phyloP scores from a whole-genome alignment of 2,888 invertebrate genomes.

The Panorpa germanica region DNA sequence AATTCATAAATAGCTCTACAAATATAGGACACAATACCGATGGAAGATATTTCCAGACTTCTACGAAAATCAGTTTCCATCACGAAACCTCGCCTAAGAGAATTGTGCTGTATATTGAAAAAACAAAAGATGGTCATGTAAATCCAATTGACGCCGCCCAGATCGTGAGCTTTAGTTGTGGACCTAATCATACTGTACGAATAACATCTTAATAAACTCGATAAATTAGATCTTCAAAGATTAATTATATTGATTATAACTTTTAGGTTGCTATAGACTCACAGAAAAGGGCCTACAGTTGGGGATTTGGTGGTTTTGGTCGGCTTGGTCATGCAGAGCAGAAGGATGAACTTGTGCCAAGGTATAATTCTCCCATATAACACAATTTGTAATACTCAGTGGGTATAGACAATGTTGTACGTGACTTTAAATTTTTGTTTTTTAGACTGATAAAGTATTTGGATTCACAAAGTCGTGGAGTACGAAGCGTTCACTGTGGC shows the following conservation, averaged over 20 bases:
- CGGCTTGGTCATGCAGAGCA: constrained; percentile 84
- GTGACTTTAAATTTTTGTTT: not conserved
- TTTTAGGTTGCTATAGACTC: constrained; percentile 66
- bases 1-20: not conserved
- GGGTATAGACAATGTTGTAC: constrained; percentile 18
- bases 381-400: constrained; percentile 1
- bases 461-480: constrained; percentile 68
- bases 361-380: constrained; percentile 15
- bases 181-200: constrained; percentile 73
- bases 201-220: constrained; percentile 1
- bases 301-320: constrained; percentile 94
- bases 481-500: constrained; percentile 65
- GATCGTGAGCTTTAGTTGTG: constrained; percentile 80
- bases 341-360: constrained; percentile 74
- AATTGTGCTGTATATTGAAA: constrained; percentile 72
- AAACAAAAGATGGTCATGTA: constrained; percentile 69
- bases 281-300: constrained; percentile 75
- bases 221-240: not conserved
- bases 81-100: constrained; percentile 72
- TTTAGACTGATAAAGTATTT: constrained; percentile 67
- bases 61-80: constrained; percentile 72
- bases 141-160: constrained; percentile 68
- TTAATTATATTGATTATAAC: constrained; percentile 11
- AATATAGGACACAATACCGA: constrained; percentile 72
- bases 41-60: constrained; percentile 83